Percentiles rank a stretch among this genome's conserved stretches.
phyloP scores from a whole-genome alignment of 2,797 vertebrate species.

The Poeciliopsis turneri region DNA sequence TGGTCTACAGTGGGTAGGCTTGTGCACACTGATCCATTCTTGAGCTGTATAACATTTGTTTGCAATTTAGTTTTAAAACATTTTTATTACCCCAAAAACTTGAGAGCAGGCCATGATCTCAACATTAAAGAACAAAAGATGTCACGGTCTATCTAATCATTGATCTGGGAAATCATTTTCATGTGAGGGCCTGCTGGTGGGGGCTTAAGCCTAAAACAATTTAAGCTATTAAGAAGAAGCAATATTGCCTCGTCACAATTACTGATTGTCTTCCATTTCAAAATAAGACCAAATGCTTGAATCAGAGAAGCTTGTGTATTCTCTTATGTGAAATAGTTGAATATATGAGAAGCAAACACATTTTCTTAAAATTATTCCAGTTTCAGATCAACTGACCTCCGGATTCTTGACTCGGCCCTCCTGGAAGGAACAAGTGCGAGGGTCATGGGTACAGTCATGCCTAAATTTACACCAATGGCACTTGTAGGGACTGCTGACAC shows the following conservation, averaged over 20 bases:
- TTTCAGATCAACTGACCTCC: slow-evolving; percentile 82
- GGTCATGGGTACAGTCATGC: slow-evolving; percentile 95
- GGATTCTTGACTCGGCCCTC: slow-evolving; percentile 94
- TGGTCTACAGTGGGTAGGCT: neutral
- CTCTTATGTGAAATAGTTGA: neutral
- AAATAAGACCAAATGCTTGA: neutral
- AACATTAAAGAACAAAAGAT: neutral
- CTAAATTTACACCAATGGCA: slow-evolving; percentile 99
- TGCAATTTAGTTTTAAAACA: neutral
- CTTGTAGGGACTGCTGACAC: slow-evolving; percentile 94
- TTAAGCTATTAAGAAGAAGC: neutral
- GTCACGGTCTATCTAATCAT: neutral
- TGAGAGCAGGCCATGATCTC: neutral
- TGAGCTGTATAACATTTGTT: neutral
- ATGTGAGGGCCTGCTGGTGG: neutral
- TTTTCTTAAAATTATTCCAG: neutral
- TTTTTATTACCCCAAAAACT: neutral
- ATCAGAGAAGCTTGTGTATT: neutral
- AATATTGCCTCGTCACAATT: neutral
- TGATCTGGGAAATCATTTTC: neutral
- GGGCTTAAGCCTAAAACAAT: neutral
- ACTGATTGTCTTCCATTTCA: neutral
- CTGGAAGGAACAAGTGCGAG: slow-evolving; percentile 95
- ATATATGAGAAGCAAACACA: neutral
- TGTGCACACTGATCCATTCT: neutral